Evolutionary conservation across 2,797 vertebrate genomes (phyloP).

Genomic region (Prunella strophiata): DNA sequence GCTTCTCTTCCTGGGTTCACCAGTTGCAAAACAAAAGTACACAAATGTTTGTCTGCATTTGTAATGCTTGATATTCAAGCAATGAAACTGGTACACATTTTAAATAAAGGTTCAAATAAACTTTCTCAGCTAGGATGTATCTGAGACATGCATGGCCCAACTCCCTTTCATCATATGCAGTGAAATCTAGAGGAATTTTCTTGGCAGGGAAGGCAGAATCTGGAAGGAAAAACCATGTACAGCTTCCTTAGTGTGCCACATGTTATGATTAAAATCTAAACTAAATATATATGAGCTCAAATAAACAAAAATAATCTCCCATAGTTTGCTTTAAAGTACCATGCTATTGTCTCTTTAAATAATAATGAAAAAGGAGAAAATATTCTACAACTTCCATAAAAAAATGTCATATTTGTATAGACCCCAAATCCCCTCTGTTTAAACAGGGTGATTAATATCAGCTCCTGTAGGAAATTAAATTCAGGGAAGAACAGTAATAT

Average conservation of each 20-base stretch:
- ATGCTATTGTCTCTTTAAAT: slow-evolving; percentile 77
- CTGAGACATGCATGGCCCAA: not conserved
- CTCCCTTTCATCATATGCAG: not conserved
- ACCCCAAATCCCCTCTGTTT: slow-evolving; percentile 92
- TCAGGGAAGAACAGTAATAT: slow-evolving; percentile 84
- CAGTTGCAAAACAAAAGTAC: not conserved
- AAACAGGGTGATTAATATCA: slow-evolving; percentile 98
- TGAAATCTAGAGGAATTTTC: slow-evolving; percentile 37
- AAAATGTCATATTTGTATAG: slow-evolving; percentile 82
- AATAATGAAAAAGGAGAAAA: slow-evolving; percentile 59
- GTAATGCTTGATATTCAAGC: not conserved
- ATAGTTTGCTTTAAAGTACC: slow-evolving; percentile 36
- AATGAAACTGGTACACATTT: rapidly evolving
- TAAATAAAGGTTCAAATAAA: not conserved
- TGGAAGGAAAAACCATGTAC: not conserved
- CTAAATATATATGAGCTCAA: slow-evolving; percentile 21
- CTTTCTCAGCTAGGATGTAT: not conserved
- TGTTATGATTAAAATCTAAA: slow-evolving; percentile 61
- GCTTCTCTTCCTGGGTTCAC: not conserved
- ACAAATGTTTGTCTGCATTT: not conserved
- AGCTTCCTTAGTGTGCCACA: not conserved
- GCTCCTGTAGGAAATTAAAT: slow-evolving; percentile 97
- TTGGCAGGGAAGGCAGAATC: not conserved
- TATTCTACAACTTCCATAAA: slow-evolving; percentile 73
- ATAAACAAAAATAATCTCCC: slow-evolving; percentile 41